Conservation (phyloP, 2,888 invertebrate genomes). For the Rhingia rostrata region DNA sequence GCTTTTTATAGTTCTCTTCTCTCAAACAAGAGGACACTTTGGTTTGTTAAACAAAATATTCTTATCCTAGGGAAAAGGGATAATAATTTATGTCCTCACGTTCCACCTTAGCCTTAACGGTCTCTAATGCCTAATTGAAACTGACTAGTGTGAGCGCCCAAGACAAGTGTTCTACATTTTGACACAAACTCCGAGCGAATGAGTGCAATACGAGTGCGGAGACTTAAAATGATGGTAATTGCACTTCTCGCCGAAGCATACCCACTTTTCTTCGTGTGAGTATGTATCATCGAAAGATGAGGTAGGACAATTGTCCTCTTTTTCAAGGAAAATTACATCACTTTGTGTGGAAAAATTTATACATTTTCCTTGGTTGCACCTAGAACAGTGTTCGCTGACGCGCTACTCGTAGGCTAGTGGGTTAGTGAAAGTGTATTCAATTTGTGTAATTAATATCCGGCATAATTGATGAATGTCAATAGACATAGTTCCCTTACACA, state of each 20-base stretch:
- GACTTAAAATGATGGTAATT: slow-evolving; percentile 60
- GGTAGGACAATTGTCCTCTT: too few species aligned
- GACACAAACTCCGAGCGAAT: slow-evolving; percentile 18
- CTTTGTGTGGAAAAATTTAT: slow-evolving; percentile 70
- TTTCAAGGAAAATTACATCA: slow-evolving; percentile 69
- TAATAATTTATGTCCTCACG: slow-evolving; percentile 13
- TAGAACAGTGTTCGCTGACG: slow-evolving; percentile 11
- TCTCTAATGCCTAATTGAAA: slow-evolving; percentile 45
- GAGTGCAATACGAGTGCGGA: slow-evolving; percentile 25
- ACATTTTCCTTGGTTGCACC: slow-evolving; percentile 5
- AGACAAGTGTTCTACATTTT: slow-evolving; percentile 58
- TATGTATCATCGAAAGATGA: slow-evolving; percentile 2
- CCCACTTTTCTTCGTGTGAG: slow-evolving; percentile 28
- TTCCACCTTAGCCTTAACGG: slow-evolving; percentile 58
- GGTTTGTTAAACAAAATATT: slow-evolving; percentile 4
- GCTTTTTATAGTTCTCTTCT: background rate
- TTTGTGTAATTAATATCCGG: slow-evolving; percentile 78
- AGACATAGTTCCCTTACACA: slow-evolving; percentile 46
- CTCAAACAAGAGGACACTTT: slow-evolving; percentile 14
- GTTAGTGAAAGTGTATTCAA: slow-evolving; percentile 69
- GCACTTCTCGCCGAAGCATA: slow-evolving; percentile 42
- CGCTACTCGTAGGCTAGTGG: background rate
- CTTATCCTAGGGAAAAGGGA: slow-evolving; percentile 16
- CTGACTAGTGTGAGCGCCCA: slow-evolving; percentile 28
- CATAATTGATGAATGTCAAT: slow-evolving; percentile 58